A percentile compares a stretch with the other conserved stretches of the same genome.
These are phyloP conservation scores for Drosophila nikananu DNA, from an alignment of 1,140 invertebrate genomes.

Conservation along the genomic window DNA sequence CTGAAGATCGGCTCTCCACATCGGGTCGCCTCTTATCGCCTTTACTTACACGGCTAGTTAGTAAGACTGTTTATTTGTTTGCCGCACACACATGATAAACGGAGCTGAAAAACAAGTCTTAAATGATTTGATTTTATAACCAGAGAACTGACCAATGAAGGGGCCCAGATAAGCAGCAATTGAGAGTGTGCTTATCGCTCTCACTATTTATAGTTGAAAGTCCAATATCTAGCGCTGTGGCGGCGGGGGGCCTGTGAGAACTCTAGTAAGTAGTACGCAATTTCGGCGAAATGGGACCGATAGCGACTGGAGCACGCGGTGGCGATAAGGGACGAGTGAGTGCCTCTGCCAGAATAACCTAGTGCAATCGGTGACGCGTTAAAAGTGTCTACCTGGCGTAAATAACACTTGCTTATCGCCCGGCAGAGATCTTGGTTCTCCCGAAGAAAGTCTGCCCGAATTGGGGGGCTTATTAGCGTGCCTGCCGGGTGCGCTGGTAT, in stretches of 20 bases:
- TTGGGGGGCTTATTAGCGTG: not conserved
- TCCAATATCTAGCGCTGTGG: constrained; percentile 31
- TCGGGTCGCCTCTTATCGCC: constrained; percentile 6
- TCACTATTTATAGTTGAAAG: constrained; percentile 53
- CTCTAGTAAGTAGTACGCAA: constrained; percentile 68
- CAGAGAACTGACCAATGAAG: constrained; percentile 28
- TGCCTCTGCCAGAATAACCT: constrained; percentile 48
- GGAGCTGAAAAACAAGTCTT: constrained; percentile 31
- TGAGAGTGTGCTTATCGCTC: constrained; percentile 24
- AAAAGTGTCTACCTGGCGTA: constrained; percentile 53
- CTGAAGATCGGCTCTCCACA: constrained; percentile 19
- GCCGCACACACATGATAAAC: constrained; percentile 24
- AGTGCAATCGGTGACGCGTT: constrained; percentile 56
- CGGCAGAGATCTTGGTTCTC: constrained; percentile 7
- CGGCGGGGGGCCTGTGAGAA: constrained; percentile 32
- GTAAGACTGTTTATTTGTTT: constrained; percentile 20
- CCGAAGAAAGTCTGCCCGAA: constrained; percentile 17
- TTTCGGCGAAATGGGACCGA: constrained; percentile 30
- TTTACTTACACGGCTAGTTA: constrained; percentile 29
- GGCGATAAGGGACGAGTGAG: constrained; percentile 30
- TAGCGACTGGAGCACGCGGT: constrained; percentile 38
- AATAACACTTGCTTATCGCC: constrained; percentile 31
- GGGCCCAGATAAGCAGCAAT: constrained; percentile 29
- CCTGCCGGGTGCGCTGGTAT: constrained; percentile 5
- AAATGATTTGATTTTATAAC: constrained; percentile 31